A percentile compares a stretch with the other conserved stretches of the same genome.
These are phyloP conservation scores for Diarsia brunnea DNA, from an alignment of 2,888 invertebrate genomes.

Conservation along the genomic window DNA sequence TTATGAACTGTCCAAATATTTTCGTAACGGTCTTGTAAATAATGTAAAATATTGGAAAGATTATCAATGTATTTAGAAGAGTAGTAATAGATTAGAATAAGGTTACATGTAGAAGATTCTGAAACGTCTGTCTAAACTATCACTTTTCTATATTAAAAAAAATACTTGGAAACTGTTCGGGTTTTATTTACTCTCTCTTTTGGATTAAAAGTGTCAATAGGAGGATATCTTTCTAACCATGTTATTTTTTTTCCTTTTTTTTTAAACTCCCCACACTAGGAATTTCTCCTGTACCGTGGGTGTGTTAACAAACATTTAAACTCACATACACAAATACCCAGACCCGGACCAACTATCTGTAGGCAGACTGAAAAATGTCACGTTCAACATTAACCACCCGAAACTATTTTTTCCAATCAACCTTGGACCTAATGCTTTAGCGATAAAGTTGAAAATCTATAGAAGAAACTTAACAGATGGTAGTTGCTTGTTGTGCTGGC, in stretches of 20 bases:
- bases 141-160: slow-evolving; percentile 57
- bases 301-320: too few relatives aligned
- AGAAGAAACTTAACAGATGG: neutral
- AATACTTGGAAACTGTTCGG: neutral
- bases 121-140: slow-evolving; percentile 38
- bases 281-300: too few relatives aligned
- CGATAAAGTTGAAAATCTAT: too few relatives aligned
- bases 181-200: slow-evolving; percentile 9
- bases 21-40: slow-evolving; percentile 45
- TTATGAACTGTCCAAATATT: slow-evolving; percentile 45
- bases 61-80: slow-evolving; percentile 25
- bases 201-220: neutral
- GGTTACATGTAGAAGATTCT: slow-evolving; percentile 29
- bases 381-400: too few relatives aligned
- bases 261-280: too few relatives aligned
- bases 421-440: too few relatives aligned
- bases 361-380: too few relatives aligned
- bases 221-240: neutral
- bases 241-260: too few relatives aligned
- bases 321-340: too few relatives aligned
- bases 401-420: too few relatives aligned
- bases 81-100: slow-evolving; percentile 11
- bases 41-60: slow-evolving; percentile 33
- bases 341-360: too few relatives aligned
- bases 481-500: too few relatives aligned